Evolutionary conservation across 1,140 invertebrate species (phyloP).

Genomic region (Hylaeus anthracinus): DNA sequence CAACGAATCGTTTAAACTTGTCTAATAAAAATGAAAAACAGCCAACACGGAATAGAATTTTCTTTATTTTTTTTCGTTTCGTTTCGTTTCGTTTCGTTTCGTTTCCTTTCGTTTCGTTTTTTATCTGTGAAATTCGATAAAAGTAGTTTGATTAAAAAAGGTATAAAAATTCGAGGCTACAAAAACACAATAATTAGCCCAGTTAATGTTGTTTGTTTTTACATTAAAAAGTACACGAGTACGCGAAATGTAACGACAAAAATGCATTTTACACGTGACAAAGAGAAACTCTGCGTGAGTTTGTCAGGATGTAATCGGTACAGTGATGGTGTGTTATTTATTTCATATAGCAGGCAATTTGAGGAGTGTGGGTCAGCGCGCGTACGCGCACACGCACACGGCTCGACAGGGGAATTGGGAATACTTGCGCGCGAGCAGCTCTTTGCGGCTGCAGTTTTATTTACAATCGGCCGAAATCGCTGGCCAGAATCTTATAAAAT

Average conservation of each 20-base stretch:
- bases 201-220: too few species aligned
- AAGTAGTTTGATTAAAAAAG: too few species aligned
- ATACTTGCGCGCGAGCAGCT: background rate
- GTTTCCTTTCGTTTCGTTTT: too few species aligned
- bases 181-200: too few species aligned
- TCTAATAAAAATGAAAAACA: background rate
- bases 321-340: background rate
- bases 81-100: too few species aligned
- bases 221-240: too few species aligned
- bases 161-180: too few species aligned
- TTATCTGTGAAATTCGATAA: too few species aligned
- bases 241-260: background rate
- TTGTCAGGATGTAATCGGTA: too few species aligned
- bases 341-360: background rate
- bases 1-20: background rate
- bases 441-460: slow-evolving; percentile 4
- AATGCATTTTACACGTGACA: background rate
- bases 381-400: background rate
- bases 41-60: background rate
- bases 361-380: too few species aligned
- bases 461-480: background rate
- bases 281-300: too few species aligned
- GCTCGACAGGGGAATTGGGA: background rate
- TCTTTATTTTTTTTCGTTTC: background rate
- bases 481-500: background rate